Base-by-base conservation (phyloP, 1,140 invertebrate genomes). In the Ostrea denselamellosa region DNA sequence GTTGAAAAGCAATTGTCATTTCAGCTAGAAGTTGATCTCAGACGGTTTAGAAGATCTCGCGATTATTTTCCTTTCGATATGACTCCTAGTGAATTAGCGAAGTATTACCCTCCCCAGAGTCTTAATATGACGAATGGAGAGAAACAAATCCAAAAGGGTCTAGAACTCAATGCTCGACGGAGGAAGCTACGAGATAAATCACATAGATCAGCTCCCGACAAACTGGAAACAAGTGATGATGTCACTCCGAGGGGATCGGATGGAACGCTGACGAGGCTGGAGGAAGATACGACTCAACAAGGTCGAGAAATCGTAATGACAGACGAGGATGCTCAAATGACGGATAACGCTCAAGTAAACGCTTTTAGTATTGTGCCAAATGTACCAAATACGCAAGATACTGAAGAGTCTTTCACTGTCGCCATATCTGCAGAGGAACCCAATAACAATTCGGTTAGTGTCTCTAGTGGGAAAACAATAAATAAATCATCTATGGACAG, bases 31-130 rank as follows among this genome's bases (percentile, higher is more conserved):
- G 85, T 90, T 10, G 90, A 90, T 85, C 85, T 91, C 14, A 90
- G 89, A 54, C 88, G 89, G 28, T 91, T 89, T 54, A 87, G 90
- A 52, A 91, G 88, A 85, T 89, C 90, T 12, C 86, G 89, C n/a
- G 90, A 91, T 77, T 91, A 91, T 86, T 90, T 90, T 2, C 91
- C 91, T 14, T 91, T 90, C 34, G 91, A 91, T 62, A 89, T 91
- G 28, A 90, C 88, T 28, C 91, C 90, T 5, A 85, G 81, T 82
- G 91, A 91, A 87, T 44, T 91, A 82, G 90, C 90, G 0, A 91
- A 91, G 44, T 90, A 90, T 82, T 91, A 90, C 82, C 90, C 90
- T n/a, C 89, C 90, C 4, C 88, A 90, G 19, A 77, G 85, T 19
- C 71, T 89, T 22, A 90, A 88, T 51, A 83, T 91, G 86, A 91